Evolutionary conservation across 2,888 invertebrate species (phyloP).

Genomic region (Tenthredo scrophulariae): DNA sequence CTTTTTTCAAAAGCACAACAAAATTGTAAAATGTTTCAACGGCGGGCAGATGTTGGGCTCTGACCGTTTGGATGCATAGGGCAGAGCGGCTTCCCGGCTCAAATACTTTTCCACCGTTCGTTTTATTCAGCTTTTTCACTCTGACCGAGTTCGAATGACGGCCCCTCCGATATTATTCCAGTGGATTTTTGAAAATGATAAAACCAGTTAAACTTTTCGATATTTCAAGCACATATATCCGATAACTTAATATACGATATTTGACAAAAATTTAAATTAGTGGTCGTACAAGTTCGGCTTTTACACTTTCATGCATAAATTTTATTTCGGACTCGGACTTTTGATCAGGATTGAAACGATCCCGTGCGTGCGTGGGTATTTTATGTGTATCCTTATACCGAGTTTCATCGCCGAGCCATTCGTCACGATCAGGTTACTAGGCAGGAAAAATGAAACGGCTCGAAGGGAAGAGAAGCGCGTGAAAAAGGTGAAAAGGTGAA

Average conservation of each 20-base stretch:
- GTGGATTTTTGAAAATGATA: slow-evolving; percentile 10
- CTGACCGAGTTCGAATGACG: slow-evolving; percentile 13
- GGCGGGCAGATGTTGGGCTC: not conserved
- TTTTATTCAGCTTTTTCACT: slow-evolving; percentile 19
- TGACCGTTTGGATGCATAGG: slow-evolving; percentile 9
- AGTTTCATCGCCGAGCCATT: slow-evolving; percentile 19
- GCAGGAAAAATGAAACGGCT: slow-evolving; percentile 48
- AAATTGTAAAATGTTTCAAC: slow-evolving; percentile 53
- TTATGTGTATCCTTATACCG: not conserved
- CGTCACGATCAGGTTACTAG: slow-evolving; percentile 43
- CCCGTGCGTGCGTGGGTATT: not conserved
- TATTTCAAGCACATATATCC: not conserved
- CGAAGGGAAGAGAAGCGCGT: slow-evolving; percentile 2
- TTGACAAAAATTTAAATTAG: not conserved
- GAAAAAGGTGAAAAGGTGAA: slow-evolving; percentile 47
- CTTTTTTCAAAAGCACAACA: slow-evolving; percentile 40
- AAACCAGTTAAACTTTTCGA: not conserved
- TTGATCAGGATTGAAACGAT: not conserved
- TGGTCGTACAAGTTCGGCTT: not conserved
- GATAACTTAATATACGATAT: slow-evolving; percentile 6
- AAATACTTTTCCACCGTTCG: slow-evolving; percentile 35
- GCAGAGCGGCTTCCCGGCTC: not conserved
- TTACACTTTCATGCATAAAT: slow-evolving; percentile 11
- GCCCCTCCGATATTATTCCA: slow-evolving; percentile 39
- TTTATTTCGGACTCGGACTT: not conserved